Evolutionary conservation across 1,140 invertebrate genomes (phyloP).

Genomic region (Hylaeus volcanicus): DNA sequence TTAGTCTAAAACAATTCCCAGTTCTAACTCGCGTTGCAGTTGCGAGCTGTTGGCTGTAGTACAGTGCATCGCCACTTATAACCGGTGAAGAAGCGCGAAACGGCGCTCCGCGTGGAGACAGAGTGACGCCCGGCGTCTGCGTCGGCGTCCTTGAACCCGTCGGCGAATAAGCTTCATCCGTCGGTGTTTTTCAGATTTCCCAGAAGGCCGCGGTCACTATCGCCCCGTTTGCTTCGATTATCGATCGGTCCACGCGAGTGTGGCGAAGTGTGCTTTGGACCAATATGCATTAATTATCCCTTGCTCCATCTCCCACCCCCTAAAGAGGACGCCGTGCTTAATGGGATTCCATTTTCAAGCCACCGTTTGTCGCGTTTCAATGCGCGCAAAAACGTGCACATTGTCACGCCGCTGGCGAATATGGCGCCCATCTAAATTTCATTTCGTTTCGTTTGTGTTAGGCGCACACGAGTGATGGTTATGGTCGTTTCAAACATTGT

Average conservation of each 20-base stretch:
- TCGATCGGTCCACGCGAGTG: constrained; percentile 45
- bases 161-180: constrained; percentile 42
- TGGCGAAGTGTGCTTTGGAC: constrained; percentile 10
- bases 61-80: neutral
- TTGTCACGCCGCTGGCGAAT: no score
- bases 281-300: constrained; percentile 32
- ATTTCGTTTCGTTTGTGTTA: no score
- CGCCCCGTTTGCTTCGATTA: constrained; percentile 59
- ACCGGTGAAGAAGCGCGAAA: neutral
- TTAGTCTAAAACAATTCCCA: no score
- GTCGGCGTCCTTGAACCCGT: constrained; percentile 72
- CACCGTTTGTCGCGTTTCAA: neutral
- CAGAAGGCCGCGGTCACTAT: constrained; percentile 69
- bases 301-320: no score
- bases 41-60: neutral
- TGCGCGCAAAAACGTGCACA: neutral
- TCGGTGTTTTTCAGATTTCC: constrained; percentile 65
- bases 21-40: no score
- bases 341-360: neutral
- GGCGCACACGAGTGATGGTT: no score
- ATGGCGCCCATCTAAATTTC: no score
- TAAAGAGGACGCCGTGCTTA: neutral
- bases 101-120: constrained; percentile 34
- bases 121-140: constrained; percentile 51
- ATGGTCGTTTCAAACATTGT: no score